Evolutionary conservation across 2,888 invertebrate genomes (phyloP).

Genomic region (Spisula subtruncata): DNA sequence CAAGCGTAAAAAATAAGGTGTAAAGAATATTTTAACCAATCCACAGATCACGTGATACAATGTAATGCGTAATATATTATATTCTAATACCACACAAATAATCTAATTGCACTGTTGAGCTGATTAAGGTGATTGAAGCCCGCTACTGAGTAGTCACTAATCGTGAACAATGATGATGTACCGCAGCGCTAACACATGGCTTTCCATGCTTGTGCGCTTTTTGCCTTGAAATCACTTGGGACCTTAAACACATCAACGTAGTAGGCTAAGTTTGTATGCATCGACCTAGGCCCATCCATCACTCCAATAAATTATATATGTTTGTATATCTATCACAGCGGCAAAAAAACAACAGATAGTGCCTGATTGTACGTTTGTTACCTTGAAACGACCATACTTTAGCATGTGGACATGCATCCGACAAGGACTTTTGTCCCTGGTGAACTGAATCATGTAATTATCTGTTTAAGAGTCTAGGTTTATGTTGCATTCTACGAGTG

Average conservation of each 20-base stretch:
- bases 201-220: conserved; percentile 33
- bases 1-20: neutral
- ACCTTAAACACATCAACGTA: conserved; percentile 29
- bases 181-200: conserved; percentile 36
- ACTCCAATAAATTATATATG: conserved; percentile 54
- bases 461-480: conserved; percentile 48
- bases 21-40: neutral
- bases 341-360: conserved; percentile 49
- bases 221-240: conserved; percentile 39
- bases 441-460: conserved; percentile 40
- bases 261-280: conserved; percentile 41
- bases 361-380: conserved; percentile 41
- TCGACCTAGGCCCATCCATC: conserved; percentile 25
- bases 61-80: conserved; percentile 4
- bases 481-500: conserved; percentile 24
- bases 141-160: conserved; percentile 26
- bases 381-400: conserved; percentile 31
- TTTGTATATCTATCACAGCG: conserved; percentile 42
- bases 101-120: neutral
- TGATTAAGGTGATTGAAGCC: conserved; percentile 11
- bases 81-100: conserved; percentile 3
- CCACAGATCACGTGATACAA: neutral
- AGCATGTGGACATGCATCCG: conserved; percentile 45
- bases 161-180: conserved; percentile 27
- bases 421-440: conserved; percentile 34